Evolutionary conservation across 1,140 invertebrate genomes (phyloP).

Genomic region (Dreissena rostriformis): DNA sequence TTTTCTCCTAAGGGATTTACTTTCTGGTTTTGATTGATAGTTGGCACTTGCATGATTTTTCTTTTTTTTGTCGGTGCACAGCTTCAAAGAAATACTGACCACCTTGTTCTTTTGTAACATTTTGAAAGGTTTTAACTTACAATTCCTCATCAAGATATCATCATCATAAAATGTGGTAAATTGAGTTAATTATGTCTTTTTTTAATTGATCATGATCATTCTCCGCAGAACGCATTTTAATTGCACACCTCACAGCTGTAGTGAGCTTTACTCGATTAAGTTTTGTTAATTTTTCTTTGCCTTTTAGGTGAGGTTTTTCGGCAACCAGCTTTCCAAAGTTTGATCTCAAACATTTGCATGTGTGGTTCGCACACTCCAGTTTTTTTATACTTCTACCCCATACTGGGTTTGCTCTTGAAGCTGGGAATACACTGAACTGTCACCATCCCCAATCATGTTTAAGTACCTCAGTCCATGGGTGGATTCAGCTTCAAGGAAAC

Average conservation of each 20-base stretch:
- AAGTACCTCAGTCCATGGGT: slow-evolving; percentile 79
- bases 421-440: slow-evolving; percentile 80
- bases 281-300: slow-evolving; percentile 24
- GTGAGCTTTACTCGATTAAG: background rate
- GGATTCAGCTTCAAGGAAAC: slow-evolving; percentile 76
- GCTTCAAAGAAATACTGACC: too few relatives aligned
- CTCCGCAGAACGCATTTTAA: slow-evolving; percentile 9
- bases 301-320: slow-evolving; percentile 33
- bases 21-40: too few relatives aligned
- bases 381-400: slow-evolving; percentile 76
- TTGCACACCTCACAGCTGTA: slow-evolving; percentile 28
- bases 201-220: too few relatives aligned
- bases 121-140: too few relatives aligned
- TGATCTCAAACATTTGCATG: slow-evolving; percentile 76
- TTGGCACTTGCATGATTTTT: background rate
- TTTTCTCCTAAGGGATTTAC: too few relatives aligned
- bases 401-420: too few relatives aligned
- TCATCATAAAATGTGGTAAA: too few relatives aligned
- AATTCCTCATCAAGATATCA: too few relatives aligned
- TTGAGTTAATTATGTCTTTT: background rate
- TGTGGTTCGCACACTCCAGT: slow-evolving; percentile 76
- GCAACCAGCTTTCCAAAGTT: slow-evolving; percentile 64
- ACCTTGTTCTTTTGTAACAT: too few relatives aligned
- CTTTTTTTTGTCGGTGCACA: background rate
- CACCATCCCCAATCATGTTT: slow-evolving; percentile 80